Base-by-base conservation (phyloP, 2,797 vertebrate genomes). In the Chelon auratus region DNA sequence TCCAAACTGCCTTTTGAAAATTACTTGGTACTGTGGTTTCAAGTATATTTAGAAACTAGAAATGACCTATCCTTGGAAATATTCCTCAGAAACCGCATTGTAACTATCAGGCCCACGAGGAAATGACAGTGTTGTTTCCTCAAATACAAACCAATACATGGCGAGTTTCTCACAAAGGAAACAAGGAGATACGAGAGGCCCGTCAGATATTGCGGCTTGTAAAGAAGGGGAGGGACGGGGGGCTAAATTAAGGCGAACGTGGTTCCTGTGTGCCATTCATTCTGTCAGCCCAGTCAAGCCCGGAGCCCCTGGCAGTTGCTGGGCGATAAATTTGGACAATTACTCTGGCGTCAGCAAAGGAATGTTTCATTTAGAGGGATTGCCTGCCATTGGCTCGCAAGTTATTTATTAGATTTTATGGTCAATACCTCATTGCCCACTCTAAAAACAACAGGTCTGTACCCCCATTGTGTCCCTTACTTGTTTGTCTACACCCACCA, bases 321-420 rank as follows among this genome's bases (percentile, higher is more conserved):
- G 47, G 56, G 17, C 1, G 75, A 84, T 85, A 83, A 39, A 87
- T 90, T 79, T 87, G 79, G 78, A 83, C 67, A 68, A 70, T 83
- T 65, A 50, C 65, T 65, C 53, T 70, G 68, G 68, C 5, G 43
- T 77, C 75, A 64, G 60, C 13, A 63, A 58, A 83, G 62, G 30
- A 75, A 74, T 85, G 75, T 75, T 69, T 75, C 3, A 4, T 81
- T 77, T 65, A 72, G 36, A 75, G 13, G 18, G 52, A 55, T 80
- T 71, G 52, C 42, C 60, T 59, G 54, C 57, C 43, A 75, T 71
- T 69, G 57, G 5, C 50, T 30, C 0, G 0, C 36, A 71, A 56
- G 80, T 84, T 72, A 79, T 76, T 69, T 56, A 76, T 60, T 54
- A 36, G n/a, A 42, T 51, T 86, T 77, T 73, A 50, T 59, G 37